Evolutionary conservation across 2,113 vertebrate species (phyloP), one percentile per base, ranked within the genome.

Genomic region (Siphamia tubifer): DNA sequence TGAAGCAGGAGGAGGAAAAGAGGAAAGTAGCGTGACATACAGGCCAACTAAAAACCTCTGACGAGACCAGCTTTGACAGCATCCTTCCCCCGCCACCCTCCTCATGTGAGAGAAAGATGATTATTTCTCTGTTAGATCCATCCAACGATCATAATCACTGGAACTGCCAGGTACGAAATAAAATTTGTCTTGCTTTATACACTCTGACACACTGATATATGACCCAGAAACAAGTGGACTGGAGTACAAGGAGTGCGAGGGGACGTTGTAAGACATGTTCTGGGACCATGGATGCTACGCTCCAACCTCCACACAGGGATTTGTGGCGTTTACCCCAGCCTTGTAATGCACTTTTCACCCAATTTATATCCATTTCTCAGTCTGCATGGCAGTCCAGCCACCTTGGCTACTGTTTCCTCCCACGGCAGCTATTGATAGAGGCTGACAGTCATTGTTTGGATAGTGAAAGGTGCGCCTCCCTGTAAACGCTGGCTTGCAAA

Each of bases 401-500:
- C 80, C 77, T 82, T 49, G 75, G 63, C 57, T 49, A 23, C 55
- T 11, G 61, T 51, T 71, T 62, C 82, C 81, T 77, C 81, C 81
- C 73, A 57, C 64, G 44, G 72, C 78, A 61, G 83, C 85, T 82
- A 69, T 82, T 81, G 82, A 81, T 85, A 83, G 82, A 34, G 48
- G 39, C 73, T 61, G 74, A 71, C 73, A 67, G 85, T 83, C 81
- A 54, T 78, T 76, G 81, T 88, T 88, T 82, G 79, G 81, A 80
- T 77, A 60, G 73, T 77, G 81, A 92, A 93, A 95, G 92, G 92
- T 94, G 92, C 85, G 80, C 88, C 84, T 90, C 82, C 90, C 82
- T 90, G 90, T 93, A 94, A 95, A 94, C 92, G 92, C 91, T 7
- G 70, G 91, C 92, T 90, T 80, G 86, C 92, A 91, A 74, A 67